phyloP scores from a whole-genome alignment of 2,113 vertebrate genomes.

The Accipiter cooperii region DNA sequence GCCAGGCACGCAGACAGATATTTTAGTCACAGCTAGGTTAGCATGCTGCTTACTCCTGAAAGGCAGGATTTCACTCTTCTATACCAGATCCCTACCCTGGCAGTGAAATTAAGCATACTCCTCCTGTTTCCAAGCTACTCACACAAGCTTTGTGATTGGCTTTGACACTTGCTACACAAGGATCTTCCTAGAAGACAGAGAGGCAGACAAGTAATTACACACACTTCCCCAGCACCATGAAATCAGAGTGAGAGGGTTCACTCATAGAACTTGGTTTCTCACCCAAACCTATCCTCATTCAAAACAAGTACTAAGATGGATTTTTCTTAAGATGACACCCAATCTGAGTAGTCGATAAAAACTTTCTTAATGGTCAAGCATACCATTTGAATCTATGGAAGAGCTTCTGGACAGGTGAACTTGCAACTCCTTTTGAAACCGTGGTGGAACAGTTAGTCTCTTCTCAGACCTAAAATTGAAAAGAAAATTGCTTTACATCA shows the following conservation, averaged over 20 bases:
- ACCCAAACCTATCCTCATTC: background rate
- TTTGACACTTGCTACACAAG: background rate
- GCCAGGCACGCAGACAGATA: background rate
- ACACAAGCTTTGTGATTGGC: background rate
- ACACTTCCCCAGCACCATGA: background rate
- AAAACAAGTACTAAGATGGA: background rate
- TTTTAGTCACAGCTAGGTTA: background rate
- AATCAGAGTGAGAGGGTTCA: background rate
- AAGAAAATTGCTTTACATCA: background rate
- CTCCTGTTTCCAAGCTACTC: background rate
- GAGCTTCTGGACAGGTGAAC: slow-evolving; percentile 60
- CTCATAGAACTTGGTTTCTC: background rate
- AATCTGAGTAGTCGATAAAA: background rate
- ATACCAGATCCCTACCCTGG: background rate
- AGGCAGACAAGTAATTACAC: background rate
- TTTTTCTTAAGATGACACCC: background rate
- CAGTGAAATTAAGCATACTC: background rate
- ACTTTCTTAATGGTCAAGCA: background rate
- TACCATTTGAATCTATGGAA: slow-evolving; percentile 67
- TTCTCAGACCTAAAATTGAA: slow-evolving; percentile 64
- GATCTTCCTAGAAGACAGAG: background rate
- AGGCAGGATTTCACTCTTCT: background rate
- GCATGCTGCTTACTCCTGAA: background rate
- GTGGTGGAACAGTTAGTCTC: slow-evolving; percentile 62
- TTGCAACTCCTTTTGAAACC: slow-evolving; percentile 66